Evolutionary conservation across 1,140 invertebrate genomes (phyloP), one percentile per base, ranked within the genome.

Genomic region (Lepidurus apus): DNA sequence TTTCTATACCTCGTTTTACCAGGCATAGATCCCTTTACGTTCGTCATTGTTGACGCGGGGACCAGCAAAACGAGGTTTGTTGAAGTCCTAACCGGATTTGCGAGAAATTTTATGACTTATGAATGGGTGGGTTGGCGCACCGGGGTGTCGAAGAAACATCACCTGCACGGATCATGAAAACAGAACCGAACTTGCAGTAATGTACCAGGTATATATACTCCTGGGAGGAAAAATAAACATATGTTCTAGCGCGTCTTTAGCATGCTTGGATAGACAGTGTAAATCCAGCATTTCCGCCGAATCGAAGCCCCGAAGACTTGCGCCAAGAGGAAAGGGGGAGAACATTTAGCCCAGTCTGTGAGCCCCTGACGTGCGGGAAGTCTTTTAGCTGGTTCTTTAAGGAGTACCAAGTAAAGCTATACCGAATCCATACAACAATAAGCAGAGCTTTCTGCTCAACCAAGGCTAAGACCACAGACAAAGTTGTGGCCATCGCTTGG

Each of bases 151-250:
- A 65, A 65, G 53, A 65, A 65, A 65, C 53, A 65, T 65, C 53
- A 65, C 53, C 53, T 65, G 53, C 53, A 65, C 53, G 53, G 53
- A 65, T 65, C 53, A 65, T 65, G 53, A 65, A 65, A 65, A 65
- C 21, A 17, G 13, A 13, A 65, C 53, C 21, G 34, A 34, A 34
- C 34, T 7, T 6, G 10, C 10, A 47, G 10, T n/a, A 65, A 65
- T 65, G 53, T 65, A 65, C 53, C 21, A 65, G 17, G 17, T n/a
- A 65, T 65, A 65, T 65, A n/a, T 21, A n/a, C 17, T 65, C 8
- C 17, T 21, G 21, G 45, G 45, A 47, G 45, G 53, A 21, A 9
- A 65, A 65, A 65, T 65, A 65, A 65, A 65, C 53, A 47, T 17
- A 65, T 65, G 53, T 65, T 65, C 53, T 65, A 65, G 21, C 53